Conservation (phyloP, 2,888 invertebrate species). For the Argynnis bischoffii region DNA sequence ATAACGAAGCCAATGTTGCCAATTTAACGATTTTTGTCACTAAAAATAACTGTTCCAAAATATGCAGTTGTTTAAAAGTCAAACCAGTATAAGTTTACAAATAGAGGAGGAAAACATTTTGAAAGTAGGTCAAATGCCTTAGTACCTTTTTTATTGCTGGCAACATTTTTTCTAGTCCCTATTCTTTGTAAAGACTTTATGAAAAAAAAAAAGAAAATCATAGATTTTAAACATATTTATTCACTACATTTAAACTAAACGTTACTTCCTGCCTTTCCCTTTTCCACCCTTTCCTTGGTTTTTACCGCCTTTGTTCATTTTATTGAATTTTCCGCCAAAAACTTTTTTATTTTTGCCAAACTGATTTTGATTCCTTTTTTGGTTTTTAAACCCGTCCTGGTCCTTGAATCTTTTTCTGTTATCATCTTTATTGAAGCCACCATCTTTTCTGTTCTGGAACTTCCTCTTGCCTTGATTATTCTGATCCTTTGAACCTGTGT, state of each 20-base stretch:
- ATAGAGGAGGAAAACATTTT: too few relatives aligned
- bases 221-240: constrained; percentile 4
- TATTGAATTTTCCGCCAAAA: constrained; percentile 52
- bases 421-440: constrained; percentile 28
- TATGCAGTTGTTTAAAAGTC: too few relatives aligned
- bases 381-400: constrained; percentile 46
- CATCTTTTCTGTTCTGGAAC: constrained; percentile 45
- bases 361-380: constrained; percentile 45
- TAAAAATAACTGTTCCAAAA: too few relatives aligned
- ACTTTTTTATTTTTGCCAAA: constrained; percentile 46
- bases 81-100: too few relatives aligned
- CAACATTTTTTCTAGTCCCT: too few relatives aligned
- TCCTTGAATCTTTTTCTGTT: constrained; percentile 39
- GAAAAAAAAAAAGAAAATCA: not conserved
- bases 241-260: not conserved
- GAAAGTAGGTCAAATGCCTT: too few relatives aligned
- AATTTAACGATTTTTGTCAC: too few relatives aligned
- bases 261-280: constrained; percentile 50
- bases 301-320: constrained; percentile 57
- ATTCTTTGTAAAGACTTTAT: not conserved
- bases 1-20: too few relatives aligned
- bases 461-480: constrained; percentile 47
- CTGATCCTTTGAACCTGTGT: constrained; percentile 36
- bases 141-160: too few relatives aligned
- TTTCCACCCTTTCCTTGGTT: constrained; percentile 46